Evolutionary conservation across 2,113 vertebrate species (phyloP).

Genomic region (Tragulus kanchil): DNA sequence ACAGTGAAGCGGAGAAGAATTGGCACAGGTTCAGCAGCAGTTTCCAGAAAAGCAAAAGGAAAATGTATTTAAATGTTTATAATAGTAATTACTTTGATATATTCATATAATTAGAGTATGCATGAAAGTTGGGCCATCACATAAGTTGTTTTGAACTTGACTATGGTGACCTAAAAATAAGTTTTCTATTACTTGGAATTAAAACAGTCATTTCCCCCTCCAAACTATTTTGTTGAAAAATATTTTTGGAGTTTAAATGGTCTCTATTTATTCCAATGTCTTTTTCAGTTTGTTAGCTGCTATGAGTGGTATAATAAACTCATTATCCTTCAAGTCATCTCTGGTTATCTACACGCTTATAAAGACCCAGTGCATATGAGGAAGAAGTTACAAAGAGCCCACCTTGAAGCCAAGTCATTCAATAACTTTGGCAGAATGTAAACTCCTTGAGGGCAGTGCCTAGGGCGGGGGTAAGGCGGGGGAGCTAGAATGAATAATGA

Average conservation of each 20-base stretch:
- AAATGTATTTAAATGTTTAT: neutral
- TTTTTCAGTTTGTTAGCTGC: neutral
- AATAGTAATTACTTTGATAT: neutral
- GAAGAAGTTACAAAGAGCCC: neutral
- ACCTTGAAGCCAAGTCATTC: neutral
- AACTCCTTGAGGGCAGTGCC: neutral
- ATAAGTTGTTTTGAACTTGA: neutral
- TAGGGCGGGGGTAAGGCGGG: neutral
- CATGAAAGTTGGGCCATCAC: neutral
- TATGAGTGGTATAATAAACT: neutral
- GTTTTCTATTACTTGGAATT: neutral
- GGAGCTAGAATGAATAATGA: neutral
- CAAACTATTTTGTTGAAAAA: neutral
- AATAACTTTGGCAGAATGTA: neutral
- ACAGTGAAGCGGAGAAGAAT: neutral
- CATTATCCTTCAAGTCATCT: neutral
- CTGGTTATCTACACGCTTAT: neutral
- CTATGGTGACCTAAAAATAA: neutral
- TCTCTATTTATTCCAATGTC: neutral
- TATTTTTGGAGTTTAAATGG: neutral
- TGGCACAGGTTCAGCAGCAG: neutral
- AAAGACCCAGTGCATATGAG: neutral
- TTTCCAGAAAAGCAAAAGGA: neutral
- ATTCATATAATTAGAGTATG: neutral
- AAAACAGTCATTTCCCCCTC: neutral